phyloP scores from a whole-genome alignment of 2,888 invertebrate genomes.

The Argyra leucocephala region DNA sequence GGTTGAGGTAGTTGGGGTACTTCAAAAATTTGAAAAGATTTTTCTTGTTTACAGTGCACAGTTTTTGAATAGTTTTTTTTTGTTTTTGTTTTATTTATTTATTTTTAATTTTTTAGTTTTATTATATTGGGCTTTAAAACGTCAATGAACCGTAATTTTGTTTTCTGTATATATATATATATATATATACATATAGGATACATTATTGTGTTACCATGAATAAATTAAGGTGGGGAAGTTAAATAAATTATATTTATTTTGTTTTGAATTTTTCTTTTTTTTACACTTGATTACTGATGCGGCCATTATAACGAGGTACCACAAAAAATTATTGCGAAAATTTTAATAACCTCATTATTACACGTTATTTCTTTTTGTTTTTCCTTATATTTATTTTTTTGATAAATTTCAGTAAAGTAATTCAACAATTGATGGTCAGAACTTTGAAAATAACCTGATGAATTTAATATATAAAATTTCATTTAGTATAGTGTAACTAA shows the following conservation, averaged over 20 bases:
- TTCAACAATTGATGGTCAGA: neutral
- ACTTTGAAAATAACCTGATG: neutral
- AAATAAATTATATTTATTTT: neutral
- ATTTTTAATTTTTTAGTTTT: too few species aligned
- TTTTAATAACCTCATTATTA: conserved; percentile 6
- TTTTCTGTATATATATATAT: too few species aligned
- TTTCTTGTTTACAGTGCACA: too few species aligned
- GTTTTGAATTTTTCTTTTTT: neutral
- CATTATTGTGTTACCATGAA: too few species aligned
- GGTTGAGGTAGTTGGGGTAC: too few species aligned
- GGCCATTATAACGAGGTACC: neutral
- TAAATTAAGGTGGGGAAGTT: too few species aligned
- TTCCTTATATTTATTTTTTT: neutral
- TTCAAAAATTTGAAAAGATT: too few species aligned
- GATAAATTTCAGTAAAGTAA: neutral
- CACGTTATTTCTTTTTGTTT: neutral
- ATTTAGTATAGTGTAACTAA: neutral
- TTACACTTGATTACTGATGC: neutral
- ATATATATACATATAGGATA: too few species aligned
- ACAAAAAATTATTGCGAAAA: conserved; percentile 1
- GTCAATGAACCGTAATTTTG: too few species aligned
- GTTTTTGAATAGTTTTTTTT: too few species aligned
- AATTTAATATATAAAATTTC: neutral
- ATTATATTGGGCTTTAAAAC: too few species aligned
- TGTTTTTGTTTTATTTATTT: too few species aligned